A percentile compares a stretch with the other conserved stretches of the same genome.
Evolutionary conservation across 1,140 invertebrate species (phyloP).

Genomic region (Caerostris extrusa): DNA sequence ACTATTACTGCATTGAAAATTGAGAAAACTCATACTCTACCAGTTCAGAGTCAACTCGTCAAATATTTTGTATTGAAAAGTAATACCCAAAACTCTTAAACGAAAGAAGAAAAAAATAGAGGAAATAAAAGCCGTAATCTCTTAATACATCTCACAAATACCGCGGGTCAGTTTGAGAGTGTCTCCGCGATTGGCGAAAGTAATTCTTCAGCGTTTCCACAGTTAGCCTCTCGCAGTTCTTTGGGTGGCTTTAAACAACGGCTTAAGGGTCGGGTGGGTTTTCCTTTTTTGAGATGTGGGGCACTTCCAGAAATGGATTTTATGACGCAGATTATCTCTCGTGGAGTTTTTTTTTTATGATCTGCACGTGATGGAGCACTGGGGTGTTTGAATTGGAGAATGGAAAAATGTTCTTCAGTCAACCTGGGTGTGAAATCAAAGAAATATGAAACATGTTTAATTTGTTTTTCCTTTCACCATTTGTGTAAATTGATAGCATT

Average conservation of each 20-base stretch:
- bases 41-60: too few relatives aligned
- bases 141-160: constrained; percentile 42
- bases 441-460: too few relatives aligned
- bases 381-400: too few relatives aligned
- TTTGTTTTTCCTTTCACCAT: too few relatives aligned
- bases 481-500: too few relatives aligned
- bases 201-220: neutral
- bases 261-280: neutral
- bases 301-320: constrained; percentile 34
- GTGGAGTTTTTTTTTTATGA: constrained; percentile 23
- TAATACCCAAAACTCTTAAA: too few relatives aligned
- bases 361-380: neutral
- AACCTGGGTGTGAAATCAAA: too few relatives aligned
- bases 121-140: constrained; percentile 6
- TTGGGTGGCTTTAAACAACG: neutral
- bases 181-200: neutral
- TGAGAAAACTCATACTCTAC: too few relatives aligned
- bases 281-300: neutral
- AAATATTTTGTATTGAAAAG: too few relatives aligned
- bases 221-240: too few relatives aligned
- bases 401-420: too few relatives aligned
- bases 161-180: neutral
- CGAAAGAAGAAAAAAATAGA: neutral
- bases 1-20: too few relatives aligned
- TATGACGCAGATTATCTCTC: neutral